Conservation (phyloP, 2,888 invertebrate species). For the Ommatoiulus sabulosus region DNA sequence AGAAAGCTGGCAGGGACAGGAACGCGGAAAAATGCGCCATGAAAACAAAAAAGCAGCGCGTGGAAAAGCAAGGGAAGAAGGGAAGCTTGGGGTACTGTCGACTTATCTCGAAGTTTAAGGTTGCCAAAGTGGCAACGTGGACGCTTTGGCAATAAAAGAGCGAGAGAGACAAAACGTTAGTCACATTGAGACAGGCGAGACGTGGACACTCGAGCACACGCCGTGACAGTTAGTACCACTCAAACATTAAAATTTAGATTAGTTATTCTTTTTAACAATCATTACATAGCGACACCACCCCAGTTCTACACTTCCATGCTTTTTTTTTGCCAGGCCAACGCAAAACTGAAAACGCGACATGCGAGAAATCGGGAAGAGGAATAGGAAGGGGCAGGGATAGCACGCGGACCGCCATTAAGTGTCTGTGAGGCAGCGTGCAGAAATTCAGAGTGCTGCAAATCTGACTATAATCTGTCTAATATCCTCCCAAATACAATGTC, state of each 20-base stretch:
- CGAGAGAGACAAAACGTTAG: neutral
- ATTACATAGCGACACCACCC: slow-evolving; percentile 45
- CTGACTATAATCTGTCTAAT: no score
- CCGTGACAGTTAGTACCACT: neutral
- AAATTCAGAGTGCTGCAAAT: neutral
- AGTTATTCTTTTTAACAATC: slow-evolving; percentile 30
- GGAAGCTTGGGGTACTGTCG: slow-evolving; percentile 56
- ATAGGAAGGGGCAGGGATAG: neutral
- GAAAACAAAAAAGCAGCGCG: neutral
- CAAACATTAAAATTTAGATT: slow-evolving; percentile 7
- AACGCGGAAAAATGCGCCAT: neutral
- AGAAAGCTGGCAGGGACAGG: neutral
- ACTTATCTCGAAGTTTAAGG: slow-evolving; percentile 55
- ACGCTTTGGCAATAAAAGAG: neutral
- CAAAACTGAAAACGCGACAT: neutral
- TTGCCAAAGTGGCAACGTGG: neutral
- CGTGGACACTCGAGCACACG: neutral
- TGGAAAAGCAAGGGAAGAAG: slow-evolving; percentile 46
- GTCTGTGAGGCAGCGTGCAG: neutral
- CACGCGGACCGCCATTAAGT: neutral
- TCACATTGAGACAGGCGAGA: neutral
- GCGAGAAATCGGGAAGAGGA: neutral
- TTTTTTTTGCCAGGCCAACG: neutral
- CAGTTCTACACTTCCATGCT: slow-evolving; percentile 50
- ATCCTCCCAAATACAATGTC: no score